Percentiles rank a stretch among this genome's conserved stretches.
These are phyloP conservation scores for Fulmarus glacialis DNA, from an alignment of 2,113 vertebrate species.

Conservation along the genomic window DNA sequence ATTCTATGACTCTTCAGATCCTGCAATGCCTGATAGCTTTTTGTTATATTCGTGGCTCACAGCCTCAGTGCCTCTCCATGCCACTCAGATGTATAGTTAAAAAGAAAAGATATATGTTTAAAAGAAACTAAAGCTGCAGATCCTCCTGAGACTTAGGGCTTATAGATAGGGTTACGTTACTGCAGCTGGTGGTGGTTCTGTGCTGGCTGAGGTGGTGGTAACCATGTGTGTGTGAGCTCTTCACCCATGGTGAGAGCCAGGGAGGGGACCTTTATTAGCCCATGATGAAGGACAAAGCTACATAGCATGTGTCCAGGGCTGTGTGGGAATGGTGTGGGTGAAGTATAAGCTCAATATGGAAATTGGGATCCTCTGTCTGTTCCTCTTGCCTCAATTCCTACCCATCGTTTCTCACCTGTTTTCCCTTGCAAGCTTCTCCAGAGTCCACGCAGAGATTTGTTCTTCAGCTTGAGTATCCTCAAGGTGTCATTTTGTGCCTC, in stretches of 20 bases:
- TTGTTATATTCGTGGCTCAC: neutral
- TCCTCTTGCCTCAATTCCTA: neutral
- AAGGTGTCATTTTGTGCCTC: neutral
- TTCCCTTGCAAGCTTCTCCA: neutral
- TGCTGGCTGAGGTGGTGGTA: neutral
- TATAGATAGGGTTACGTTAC: neutral
- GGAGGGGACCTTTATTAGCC: neutral
- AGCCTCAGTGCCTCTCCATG: neutral
- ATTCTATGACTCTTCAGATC: neutral
- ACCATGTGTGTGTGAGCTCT: neutral
- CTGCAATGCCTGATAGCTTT: neutral
- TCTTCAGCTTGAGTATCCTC: neutral
- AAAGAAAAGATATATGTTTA: neutral
- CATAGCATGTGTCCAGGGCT: neutral
- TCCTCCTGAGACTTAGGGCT: neutral
- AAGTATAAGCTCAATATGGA: neutral
- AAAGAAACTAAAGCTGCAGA: neutral
- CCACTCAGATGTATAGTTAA: neutral
- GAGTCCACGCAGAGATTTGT: neutral
- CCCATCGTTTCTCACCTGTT: neutral
- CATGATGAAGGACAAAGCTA: neutral
- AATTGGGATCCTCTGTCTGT: neutral
- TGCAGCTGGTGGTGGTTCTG: neutral
- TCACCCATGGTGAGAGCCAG: neutral
- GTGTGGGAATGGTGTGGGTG: neutral